These are phyloP conservation scores for Ectemnius continuus DNA, from an alignment of 2,888 invertebrate genomes.

Conservation along the genomic window DNA sequence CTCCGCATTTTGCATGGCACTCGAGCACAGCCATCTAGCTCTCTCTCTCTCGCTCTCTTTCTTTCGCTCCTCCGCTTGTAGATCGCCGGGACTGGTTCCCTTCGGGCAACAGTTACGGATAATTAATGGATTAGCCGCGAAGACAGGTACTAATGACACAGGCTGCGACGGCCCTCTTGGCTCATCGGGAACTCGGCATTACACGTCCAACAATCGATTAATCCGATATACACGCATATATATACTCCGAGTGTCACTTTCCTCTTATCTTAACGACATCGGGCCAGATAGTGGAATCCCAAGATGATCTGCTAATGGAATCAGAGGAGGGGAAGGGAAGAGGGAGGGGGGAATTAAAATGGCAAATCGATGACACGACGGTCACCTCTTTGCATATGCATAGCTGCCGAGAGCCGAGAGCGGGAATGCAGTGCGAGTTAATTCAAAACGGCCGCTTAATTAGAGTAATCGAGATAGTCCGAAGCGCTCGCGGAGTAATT, in stretches of 20 bases:
- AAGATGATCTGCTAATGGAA: constrained; percentile 53
- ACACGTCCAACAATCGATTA: too few relatives aligned
- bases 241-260: too few relatives aligned
- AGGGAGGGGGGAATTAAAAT: constrained; percentile 49
- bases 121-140: not conserved
- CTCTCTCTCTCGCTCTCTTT: not conserved
- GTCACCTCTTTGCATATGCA: constrained; percentile 26
- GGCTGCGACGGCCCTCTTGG: too few relatives aligned
- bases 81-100: too few relatives aligned
- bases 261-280: too few relatives aligned
- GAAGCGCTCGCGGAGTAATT: constrained; percentile 52
- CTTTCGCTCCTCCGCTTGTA: not conserved
- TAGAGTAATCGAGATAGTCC: constrained; percentile 64
- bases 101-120: not conserved
- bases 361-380: constrained; percentile 51
- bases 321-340: not conserved
- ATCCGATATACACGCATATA: too few relatives aligned
- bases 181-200: too few relatives aligned
- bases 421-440: constrained; percentile 34
- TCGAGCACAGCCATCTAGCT: constrained; percentile 33
- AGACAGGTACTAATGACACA: not conserved
- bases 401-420: constrained; percentile 8
- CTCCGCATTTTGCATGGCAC: constrained; percentile 52
- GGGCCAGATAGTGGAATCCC: not conserved
- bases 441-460: constrained; percentile 61